phyloP scores from a whole-genome alignment of 1,140 invertebrate species.

The Neuroterus valhalla region DNA sequence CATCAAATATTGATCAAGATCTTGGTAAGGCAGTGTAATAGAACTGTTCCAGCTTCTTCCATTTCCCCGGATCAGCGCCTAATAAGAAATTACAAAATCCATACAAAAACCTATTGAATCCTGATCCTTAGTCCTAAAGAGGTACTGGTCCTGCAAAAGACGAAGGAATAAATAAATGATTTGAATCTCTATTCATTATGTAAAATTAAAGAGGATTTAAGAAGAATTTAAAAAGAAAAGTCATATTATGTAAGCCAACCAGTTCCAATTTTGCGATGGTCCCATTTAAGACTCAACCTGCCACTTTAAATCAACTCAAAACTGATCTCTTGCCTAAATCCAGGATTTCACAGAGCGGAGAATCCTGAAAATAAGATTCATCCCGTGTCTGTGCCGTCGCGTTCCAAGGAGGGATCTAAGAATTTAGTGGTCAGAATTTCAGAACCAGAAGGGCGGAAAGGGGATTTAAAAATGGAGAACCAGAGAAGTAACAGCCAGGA shows the following conservation, averaged over 20 bases:
- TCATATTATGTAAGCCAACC: constrained; percentile 2
- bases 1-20: no score
- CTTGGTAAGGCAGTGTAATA: no score
- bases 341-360: constrained; percentile 6
- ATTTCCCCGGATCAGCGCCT: no score
- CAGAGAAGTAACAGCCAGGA: not conserved
- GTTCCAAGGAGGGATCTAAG: not conserved
- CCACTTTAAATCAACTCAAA: constrained; percentile 22
- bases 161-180: no score
- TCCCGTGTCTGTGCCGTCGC: not conserved
- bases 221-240: not conserved
- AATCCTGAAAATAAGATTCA: constrained; percentile 23
- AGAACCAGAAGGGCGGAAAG: constrained; percentile 31
- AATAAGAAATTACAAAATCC: no score
- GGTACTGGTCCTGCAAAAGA: no score
- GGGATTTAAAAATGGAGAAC: constrained; percentile 34
- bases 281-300: not conserved
- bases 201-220: not conserved
- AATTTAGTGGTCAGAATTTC: constrained; percentile 28
- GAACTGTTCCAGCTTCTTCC: no score
- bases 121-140: no score
- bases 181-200: no score
- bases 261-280: not conserved
- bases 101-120: no score
- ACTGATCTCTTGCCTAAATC: constrained; percentile 15